Base-by-base conservation (phyloP, 2,113 vertebrate genomes). In the Hippopotamus amphibius region DNA sequence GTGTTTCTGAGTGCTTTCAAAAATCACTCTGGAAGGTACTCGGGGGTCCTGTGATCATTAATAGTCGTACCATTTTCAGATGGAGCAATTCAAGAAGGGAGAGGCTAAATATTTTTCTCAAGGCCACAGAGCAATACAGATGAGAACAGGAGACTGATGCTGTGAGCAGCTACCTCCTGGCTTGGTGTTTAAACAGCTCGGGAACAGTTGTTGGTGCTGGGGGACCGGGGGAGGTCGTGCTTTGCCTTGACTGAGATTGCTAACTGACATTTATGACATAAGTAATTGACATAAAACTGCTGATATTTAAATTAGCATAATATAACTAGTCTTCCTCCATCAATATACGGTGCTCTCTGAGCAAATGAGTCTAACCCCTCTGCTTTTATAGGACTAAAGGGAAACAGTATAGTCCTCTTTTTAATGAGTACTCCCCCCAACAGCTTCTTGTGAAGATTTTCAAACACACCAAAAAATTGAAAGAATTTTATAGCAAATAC, bases 361-460 rank as follows among this genome's bases (percentile, higher is more conserved):
- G 41, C n/a, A 50, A 50, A 16, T 61, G 65, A 76, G 53, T 55
- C 43, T 69, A 55, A 92, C 5, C 33, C 12, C 22, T 53, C 13
- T 50, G n/a, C 28, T 91, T 82, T 81, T 22, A n/a, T 41, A n/a
- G 13, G 72, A 65, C 74, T 24, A 22, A 81, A 15, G 33, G 57
- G 33, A 74, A 86, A 48, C 6, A 53, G 13, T 4, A 19, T 19
- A 46, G 12, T 88, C 28, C 33, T 69, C 6, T 63, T 84, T 33
- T 61, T 13, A 33, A 66, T 30, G 41, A 53, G 2, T 14, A 24
- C 11, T 57, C 0, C 9, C 2, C 14, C 2, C 30, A 48, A 77
- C 13, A 53, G 37, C 77, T 82, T 26, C 28, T 90, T 71, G 17
- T 65, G 53, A 91, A 79, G 8, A 93, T n/a, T 88, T 85, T 69